Base-by-base conservation (phyloP, 2,888 invertebrate species). In the Heliconius charithonia region DNA sequence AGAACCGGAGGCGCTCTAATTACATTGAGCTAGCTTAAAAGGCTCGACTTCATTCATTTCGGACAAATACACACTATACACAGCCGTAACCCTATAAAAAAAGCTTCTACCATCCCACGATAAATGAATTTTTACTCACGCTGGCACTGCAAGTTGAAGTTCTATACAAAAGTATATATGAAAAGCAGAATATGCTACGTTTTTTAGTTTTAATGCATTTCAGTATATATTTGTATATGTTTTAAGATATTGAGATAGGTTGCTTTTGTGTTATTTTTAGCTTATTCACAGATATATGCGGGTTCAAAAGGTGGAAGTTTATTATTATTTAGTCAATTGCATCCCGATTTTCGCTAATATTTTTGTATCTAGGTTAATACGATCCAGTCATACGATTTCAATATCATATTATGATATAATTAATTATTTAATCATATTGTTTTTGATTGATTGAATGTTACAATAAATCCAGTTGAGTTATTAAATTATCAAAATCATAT, bases 11-110 rank as follows among this genome's bases (percentile, higher is more conserved):
- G 85, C 86, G 91, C 89, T 90, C 90, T 93, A 93, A 93, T 93
- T 93, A 93, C 91, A 92, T 91, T 91, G 90, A 91, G 89, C 86
- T 87, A 88, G 87, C 87, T 88, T 89, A 90, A 93, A 92, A 92
- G 88, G 87, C 88, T 85, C 85, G 82, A 79, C 84, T 85, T 87
- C 87, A 91, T 93, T 93, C 91, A 92, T 87, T 85, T 88, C 87
- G 83, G 83, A 76, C 84, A 86, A 87, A 89, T 89, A 87, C 88
- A 86, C 85, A 83, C 84, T 85, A 84, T 83, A 83, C 83, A 84
- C 82, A 84, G 83, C 83, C 86, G 83, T 76, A 79, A 79, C 80
- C 82, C 83, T 83, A 83, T 79, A 80, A 80, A 78, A 76, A 77
- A 76, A 80, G 76, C 79, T 80, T 77, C 79, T 75, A 79, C 77